Conservation (phyloP, 2,113 vertebrate genomes). For the Callipepla californica region DNA sequence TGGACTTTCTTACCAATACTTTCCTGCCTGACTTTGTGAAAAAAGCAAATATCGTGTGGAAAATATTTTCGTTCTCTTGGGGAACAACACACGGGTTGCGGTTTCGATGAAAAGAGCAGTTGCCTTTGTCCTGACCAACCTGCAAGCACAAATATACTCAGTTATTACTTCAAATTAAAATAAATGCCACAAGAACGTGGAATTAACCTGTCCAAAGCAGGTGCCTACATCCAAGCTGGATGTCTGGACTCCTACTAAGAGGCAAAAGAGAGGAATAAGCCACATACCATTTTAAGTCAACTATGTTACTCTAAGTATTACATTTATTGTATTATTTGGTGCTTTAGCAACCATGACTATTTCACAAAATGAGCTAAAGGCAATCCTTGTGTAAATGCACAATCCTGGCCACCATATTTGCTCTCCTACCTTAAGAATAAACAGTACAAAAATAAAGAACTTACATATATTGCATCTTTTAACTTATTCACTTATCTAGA, state of each 20-base stretch:
- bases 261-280: not conserved
- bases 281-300: not conserved
- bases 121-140: constrained; percentile 90
- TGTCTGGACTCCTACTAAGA: not conserved
- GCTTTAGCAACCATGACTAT: not conserved
- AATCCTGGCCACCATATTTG: not conserved
- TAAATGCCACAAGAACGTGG: not conserved
- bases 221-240: not conserved
- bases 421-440: not conserved
- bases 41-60: constrained; percentile 96
- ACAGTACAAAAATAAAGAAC: not conserved
- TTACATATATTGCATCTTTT: not conserved
- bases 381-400: not conserved
- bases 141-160: constrained; percentile 71
- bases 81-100: constrained; percentile 90
- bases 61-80: constrained; percentile 93
- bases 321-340: not conserved
- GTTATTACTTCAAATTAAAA: not conserved
- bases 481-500: not conserved
- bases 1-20: constrained; percentile 89
- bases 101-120: constrained; percentile 90
- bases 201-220: not conserved
- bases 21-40: constrained; percentile 97
- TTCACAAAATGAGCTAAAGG: not conserved
- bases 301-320: not conserved